Evolutionary conservation across 2,888 invertebrate species (phyloP), one percentile per base, ranked within the genome.

Genomic region (Cheilosia scutellata): DNA sequence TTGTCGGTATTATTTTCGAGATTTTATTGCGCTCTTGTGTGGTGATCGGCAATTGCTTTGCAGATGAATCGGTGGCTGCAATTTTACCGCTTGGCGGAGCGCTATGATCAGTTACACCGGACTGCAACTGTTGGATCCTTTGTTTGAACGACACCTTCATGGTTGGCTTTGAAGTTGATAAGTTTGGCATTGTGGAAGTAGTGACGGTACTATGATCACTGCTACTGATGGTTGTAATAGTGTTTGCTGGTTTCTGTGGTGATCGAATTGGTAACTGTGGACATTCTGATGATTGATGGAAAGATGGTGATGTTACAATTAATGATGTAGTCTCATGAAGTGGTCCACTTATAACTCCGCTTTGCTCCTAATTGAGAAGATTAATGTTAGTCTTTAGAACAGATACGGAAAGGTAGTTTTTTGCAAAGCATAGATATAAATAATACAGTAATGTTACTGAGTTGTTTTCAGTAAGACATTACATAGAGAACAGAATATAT

Each of bases 61-160:
- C 42, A 9, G 87, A 65, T 44, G 80, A 49, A 47, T 88, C 87
- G 49, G 87, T 78, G 9, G 87, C 74, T 65, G 88, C 5, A 63
- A 42, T 31, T 76, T 88, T 71, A 42, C 40, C 37, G 58, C 42
- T 58, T 49, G 76, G 58, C 37, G 75, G 65, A 68, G 57, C 37
- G 47, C 57, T 65, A n/a, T 82, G 72, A 37, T 76, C 70, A 29
- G 70, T 62, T 4, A 40, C 66, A 16, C 82, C 82, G 87, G 93
- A 93, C 88, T 94, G 94, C 0, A 95, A 92, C 91, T 94, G 94
- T 87, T 94, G 93, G 80, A 94, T 94, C 91, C 93, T 94, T 89
- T 95, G 94, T 90, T 93, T 94, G 89, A 95, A 95, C 88, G 95
- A 94, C 53, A 95, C 95, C 93, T 95, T 94, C 72, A 94, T 94